Conservation (phyloP, 2,113 vertebrate species). For the Cyprinus carpio region DNA sequence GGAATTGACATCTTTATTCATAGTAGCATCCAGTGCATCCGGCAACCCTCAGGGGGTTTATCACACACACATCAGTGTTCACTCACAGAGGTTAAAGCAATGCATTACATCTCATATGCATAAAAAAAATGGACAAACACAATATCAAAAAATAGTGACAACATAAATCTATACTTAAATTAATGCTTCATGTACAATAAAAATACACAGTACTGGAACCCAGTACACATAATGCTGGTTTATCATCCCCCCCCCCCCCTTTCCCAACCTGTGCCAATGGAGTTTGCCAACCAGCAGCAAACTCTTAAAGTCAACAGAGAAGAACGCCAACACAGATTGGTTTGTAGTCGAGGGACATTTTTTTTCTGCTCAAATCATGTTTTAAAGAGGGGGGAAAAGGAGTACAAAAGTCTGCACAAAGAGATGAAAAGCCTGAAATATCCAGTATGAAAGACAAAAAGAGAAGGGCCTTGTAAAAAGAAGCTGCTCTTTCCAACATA, state of each 20-base stretch:
- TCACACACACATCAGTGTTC: conserved; percentile 48
- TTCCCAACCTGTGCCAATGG: conserved; percentile 45
- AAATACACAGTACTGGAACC: conserved; percentile 52
- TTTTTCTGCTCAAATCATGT: background rate
- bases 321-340: conserved; percentile 39
- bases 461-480: conserved; percentile 44
- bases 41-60: conserved; percentile 39
- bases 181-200: conserved; percentile 55
- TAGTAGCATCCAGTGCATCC: conserved; percentile 67
- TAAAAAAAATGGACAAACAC: conserved; percentile 50
- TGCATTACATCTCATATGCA: conserved; percentile 45
- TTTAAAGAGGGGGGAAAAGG: conserved; percentile 58
- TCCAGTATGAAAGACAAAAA: conserved; percentile 62
- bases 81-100: conserved; percentile 50
- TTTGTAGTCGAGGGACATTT: background rate
- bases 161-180: conserved; percentile 56
- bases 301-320: conserved; percentile 68
- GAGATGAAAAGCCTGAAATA: conserved; percentile 69
- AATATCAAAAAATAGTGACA: conserved; percentile 49
- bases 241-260: background rate
- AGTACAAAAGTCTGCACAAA: conserved; percentile 71
- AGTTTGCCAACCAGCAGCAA: conserved; percentile 90
- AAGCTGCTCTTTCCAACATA: conserved; percentile 54
- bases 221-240: conserved; percentile 63
- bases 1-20: conserved; percentile 30